Percentiles rank a stretch among this genome's conserved stretches.
Conservation (phyloP, 2,797 vertebrate genomes). For the Serranus cabrilla region DNA sequence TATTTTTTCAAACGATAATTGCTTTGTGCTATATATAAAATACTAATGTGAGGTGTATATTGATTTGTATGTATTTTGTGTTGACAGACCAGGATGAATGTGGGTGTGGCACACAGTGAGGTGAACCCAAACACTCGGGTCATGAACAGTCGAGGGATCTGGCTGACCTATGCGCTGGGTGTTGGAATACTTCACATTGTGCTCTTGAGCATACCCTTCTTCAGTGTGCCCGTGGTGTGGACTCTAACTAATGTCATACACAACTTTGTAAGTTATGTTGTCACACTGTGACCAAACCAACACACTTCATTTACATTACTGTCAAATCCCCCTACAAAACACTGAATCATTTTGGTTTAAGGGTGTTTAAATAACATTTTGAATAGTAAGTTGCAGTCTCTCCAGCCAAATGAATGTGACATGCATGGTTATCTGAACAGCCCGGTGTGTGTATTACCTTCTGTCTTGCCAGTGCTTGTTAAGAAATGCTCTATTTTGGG, state of each 20-base stretch:
- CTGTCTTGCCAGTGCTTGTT: neutral
- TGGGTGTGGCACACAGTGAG: conserved; percentile 98
- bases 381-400: neutral
- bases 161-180: conserved; percentile 95
- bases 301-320: neutral
- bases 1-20: too few species aligned
- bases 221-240: conserved; percentile 96
- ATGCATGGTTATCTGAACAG: neutral
- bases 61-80: conserved; percentile 12
- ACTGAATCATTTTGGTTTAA: too few species aligned
- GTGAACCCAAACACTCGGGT: conserved; percentile 98
- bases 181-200: conserved; percentile 96
- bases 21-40: neutral
- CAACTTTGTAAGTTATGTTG: conserved; percentile 91
- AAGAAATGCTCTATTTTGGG: conserved; percentile 41
- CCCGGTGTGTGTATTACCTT: conserved; percentile 3
- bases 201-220: conserved; percentile 97
- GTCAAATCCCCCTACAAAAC: too few species aligned
- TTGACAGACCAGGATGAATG: conserved; percentile 92
- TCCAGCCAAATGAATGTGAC: neutral
- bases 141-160: conserved; percentile 98
- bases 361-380: neutral
- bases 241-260: conserved; percentile 98
- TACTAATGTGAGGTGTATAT: neutral
- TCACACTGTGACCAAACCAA: neutral